Base-by-base conservation (phyloP, 2,113 vertebrate genomes). In the Clupea harengus region DNA sequence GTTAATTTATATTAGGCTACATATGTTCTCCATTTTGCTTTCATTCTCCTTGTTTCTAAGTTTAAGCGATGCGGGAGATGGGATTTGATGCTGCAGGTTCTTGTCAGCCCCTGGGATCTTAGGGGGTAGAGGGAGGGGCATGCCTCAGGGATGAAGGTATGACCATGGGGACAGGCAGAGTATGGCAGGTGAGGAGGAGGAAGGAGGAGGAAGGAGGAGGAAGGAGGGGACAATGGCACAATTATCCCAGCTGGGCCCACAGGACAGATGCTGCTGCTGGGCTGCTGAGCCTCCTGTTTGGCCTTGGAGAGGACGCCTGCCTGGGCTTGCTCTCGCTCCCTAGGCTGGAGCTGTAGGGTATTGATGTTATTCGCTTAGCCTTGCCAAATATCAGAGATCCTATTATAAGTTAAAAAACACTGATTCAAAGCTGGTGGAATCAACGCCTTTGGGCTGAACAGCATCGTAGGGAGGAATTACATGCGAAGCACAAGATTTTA, bases 11-110 rank as follows among this genome's bases (percentile, higher is more conserved):
- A 39, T 39, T 39, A 39, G 17, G 17, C 49, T 82, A 28, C 60
- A 32, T 18, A 45, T 46, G 32, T 45, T 47, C 22, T 64, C 20
- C 10, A 87, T 82, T 90, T 86, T 90, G 89, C 93, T 92, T 90
- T 85, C 86, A 87, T 89, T 93, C 91, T 91, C 92, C 93, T 94
- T 89, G 91, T 92, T 89, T 89, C 89, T 91, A 88, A 91, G 81
- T 28, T 86, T 81, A 89, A 88, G 89, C 90, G 91, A 92, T 93
- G 94, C 93, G 93, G 89, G 89, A 90, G 89, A 5, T 75, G 50
- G 82, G 1, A 93, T 93, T 91, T 93, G 88, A 92, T 88, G 88
- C 89, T 86, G 84, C 87, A 94, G 91, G 88, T 93, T 90, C 88
- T 90, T 94, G 92, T 94, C 92, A 93, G 89, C 75, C 85, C 85